Conservation (phyloP, 53 echinoderm and acorn worm genomes). For the Pentamera pediparva region DNA sequence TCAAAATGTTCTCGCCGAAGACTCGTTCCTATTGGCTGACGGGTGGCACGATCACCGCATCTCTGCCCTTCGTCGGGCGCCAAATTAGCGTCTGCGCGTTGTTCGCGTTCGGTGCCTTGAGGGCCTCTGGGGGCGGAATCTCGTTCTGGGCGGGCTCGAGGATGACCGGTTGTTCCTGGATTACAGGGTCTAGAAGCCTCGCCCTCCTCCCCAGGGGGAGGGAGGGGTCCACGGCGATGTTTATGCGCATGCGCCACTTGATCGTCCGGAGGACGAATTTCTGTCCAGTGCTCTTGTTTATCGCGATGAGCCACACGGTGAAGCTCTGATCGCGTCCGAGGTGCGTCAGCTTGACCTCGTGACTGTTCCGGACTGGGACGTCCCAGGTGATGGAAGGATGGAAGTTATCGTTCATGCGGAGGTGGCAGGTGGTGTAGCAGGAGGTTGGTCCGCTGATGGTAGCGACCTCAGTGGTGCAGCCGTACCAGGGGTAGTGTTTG, state of each 20-base stretch:
- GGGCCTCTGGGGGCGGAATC: constrained; percentile 79
- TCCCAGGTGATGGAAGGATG: constrained; percentile 99
- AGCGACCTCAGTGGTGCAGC: constrained; percentile 95
- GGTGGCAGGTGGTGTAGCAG: constrained; percentile 87
- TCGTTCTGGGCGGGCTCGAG: constrained; percentile 87
- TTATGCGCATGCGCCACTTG: constrained; percentile 96
- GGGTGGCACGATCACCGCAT: constrained; percentile 90
- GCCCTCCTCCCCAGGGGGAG: constrained; percentile 84
- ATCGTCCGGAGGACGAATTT: constrained; percentile 94
- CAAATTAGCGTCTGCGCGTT: constrained; percentile 96
- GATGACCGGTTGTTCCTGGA: constrained; percentile 86
- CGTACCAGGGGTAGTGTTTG: constrained; percentile 99
- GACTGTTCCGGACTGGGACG: constrained; percentile 89
- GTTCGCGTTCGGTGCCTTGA: constrained; percentile 94
- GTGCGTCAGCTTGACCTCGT: constrained; percentile 81
- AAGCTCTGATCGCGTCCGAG: constrained; percentile 94
- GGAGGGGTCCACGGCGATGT: constrained; percentile 80
- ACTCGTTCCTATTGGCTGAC: constrained; percentile 74
- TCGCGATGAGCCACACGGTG: constrained; percentile 93
- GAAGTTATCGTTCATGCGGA: constrained; percentile 99
- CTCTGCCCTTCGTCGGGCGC: constrained; percentile 76
- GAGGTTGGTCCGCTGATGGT: constrained; percentile 88
- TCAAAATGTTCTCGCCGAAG: not conserved
- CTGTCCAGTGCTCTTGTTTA: constrained; percentile 90
- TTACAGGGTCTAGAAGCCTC: constrained; percentile 73